phyloP scores from a whole-genome alignment of 2,797 vertebrate genomes.

The Poecilia picta region DNA sequence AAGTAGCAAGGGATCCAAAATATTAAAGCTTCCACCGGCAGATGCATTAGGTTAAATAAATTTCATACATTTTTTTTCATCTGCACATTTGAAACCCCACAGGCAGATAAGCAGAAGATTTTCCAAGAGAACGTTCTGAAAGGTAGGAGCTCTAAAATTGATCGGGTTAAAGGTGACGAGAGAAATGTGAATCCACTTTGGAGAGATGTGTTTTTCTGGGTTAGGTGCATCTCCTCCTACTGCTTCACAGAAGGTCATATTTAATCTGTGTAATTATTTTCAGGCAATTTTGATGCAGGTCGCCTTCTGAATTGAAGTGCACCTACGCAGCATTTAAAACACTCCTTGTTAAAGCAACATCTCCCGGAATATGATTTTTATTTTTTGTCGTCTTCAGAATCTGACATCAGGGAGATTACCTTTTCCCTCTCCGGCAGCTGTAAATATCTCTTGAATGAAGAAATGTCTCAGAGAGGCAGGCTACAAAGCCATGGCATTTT shows the following conservation, averaged over 20 bases:
- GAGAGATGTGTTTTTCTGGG: slow-evolving; percentile 1
- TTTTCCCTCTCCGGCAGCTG: slow-evolving; percentile 42
- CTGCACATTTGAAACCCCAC: neutral
- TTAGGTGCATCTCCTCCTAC: slow-evolving; percentile 22
- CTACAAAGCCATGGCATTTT: slow-evolving; percentile 43
- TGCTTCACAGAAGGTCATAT: slow-evolving; percentile 67
- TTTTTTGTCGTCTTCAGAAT: slow-evolving; percentile 41
- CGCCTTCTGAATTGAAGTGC: slow-evolving; percentile 28
- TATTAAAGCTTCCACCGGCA: neutral
- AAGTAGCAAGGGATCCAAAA: slow-evolving; percentile 3
- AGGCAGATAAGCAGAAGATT: slow-evolving; percentile 2
- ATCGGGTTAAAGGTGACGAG: neutral
- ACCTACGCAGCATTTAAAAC: slow-evolving; percentile 43
- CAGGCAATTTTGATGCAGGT: slow-evolving; percentile 51
- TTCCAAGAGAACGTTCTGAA: slow-evolving; percentile 13
- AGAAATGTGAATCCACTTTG: slow-evolving; percentile 7
- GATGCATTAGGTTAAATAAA: neutral
- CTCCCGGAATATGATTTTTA: slow-evolving; percentile 30
- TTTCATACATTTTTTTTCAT: slow-evolving; percentile 10
- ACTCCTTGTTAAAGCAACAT: slow-evolving; percentile 15
- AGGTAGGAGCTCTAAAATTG: neutral
- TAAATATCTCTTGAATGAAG: slow-evolving; percentile 42
- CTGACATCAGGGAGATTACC: slow-evolving; percentile 56
- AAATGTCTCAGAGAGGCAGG: slow-evolving; percentile 24
- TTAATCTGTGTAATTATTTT: slow-evolving; percentile 74